phyloP scores from a whole-genome alignment of 2,888 invertebrate genomes.

The Itoplectis maculator region DNA sequence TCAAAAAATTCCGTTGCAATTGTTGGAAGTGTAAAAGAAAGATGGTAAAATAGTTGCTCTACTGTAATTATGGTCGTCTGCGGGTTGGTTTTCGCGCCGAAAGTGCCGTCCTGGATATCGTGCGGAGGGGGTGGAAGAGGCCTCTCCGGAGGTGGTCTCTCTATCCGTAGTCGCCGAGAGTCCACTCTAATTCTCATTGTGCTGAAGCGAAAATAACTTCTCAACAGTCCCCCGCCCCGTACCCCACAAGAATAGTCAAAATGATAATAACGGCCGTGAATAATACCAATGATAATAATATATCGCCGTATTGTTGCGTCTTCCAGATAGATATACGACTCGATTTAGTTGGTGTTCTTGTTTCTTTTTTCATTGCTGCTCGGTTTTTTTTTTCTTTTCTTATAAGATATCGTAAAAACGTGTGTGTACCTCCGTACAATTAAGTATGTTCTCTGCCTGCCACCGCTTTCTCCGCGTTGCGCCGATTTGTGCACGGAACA shows the following conservation, averaged over 20 bases:
- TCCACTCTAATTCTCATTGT: constrained; percentile 56
- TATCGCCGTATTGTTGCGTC: constrained; percentile 21
- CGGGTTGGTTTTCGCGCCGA: constrained; percentile 1
- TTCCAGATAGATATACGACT: constrained; percentile 13
- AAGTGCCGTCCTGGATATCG: constrained; percentile 41
- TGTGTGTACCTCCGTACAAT: constrained; percentile 58
- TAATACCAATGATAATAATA: constrained; percentile 3
- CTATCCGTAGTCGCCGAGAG: constrained; percentile 40
- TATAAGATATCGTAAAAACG: constrained; percentile 45
- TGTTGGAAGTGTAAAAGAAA: neutral
- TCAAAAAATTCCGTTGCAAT: constrained; percentile 18
- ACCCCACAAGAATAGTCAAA: constrained; percentile 43
- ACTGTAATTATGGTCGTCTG: constrained; percentile 26
- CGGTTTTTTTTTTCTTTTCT: constrained; percentile 21
- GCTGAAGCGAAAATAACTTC: constrained; percentile 73
- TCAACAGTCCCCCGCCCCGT: constrained; percentile 56
- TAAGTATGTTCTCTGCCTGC: constrained; percentile 54
- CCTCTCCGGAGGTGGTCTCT: constrained; percentile 16
- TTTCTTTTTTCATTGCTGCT: neutral
- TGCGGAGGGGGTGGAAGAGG: constrained; percentile 9
- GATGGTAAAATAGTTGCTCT: constrained; percentile 20
- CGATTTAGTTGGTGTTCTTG: constrained; percentile 15
- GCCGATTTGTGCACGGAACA: constrained; percentile 32
- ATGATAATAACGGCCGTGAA: constrained; percentile 23
- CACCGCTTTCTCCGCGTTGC: constrained; percentile 49